Evolutionary conservation across 2,797 vertebrate species (phyloP).

Genomic region (Tokudaia muenninki): DNA sequence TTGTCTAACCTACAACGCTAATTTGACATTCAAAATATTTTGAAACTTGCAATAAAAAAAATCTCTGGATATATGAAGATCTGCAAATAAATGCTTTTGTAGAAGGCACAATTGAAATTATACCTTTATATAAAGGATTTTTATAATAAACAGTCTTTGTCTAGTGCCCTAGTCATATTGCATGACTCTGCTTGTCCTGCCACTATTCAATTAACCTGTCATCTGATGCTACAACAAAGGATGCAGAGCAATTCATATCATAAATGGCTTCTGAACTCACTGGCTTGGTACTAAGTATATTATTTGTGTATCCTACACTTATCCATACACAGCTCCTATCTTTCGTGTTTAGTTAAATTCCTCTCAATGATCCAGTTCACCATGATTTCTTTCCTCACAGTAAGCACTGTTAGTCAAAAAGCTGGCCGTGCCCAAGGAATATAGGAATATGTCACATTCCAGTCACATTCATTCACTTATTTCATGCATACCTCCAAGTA

Average conservation of each 20-base stretch:
- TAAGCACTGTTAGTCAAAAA: constrained; percentile 84
- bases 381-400: constrained; percentile 65
- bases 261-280: constrained; percentile 80
- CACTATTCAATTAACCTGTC: constrained; percentile 85
- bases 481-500: constrained; percentile 58
- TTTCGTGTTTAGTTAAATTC: constrained; percentile 69
- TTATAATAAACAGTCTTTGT: constrained; percentile 76
- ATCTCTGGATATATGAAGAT: neutral
- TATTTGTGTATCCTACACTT: constrained; percentile 57
- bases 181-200: constrained; percentile 68
- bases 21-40: neutral
- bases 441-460: constrained; percentile 40
- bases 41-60: neutral
- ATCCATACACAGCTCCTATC: constrained; percentile 38
- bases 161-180: constrained; percentile 59
- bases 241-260: constrained; percentile 67
- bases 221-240: constrained; percentile 67
- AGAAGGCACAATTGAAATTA: neutral
- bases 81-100: constrained; percentile 12
- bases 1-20: neutral
- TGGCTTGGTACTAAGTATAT: constrained; percentile 71
- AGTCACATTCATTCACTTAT: constrained; percentile 32
- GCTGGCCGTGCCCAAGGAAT: constrained; percentile 71
- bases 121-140: constrained; percentile 37
- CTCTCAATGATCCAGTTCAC: constrained; percentile 71